Conservation (phyloP, 2,888 invertebrate species). For the Villa cingulata region DNA sequence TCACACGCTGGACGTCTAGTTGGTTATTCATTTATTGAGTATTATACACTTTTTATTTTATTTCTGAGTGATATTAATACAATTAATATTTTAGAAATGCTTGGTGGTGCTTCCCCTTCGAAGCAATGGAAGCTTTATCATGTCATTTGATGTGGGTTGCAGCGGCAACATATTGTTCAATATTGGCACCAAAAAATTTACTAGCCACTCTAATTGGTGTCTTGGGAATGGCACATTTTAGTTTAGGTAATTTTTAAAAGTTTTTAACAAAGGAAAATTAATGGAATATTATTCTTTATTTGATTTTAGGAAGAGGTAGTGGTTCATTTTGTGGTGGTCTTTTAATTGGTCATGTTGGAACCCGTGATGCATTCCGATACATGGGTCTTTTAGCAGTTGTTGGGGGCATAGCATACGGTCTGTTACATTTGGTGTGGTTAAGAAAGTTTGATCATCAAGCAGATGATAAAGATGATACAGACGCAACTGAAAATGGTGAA, state of each 20-base stretch:
- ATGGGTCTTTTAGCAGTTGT: constrained; percentile 63
- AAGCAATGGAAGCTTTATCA: constrained; percentile 72
- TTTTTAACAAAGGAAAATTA: neutral
- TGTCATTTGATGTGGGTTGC: constrained; percentile 86
- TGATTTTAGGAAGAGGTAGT: constrained; percentile 51
- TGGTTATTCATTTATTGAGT: constrained; percentile 77
- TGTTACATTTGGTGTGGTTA: constrained; percentile 59
- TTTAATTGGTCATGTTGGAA: constrained; percentile 60
- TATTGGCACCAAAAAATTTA: constrained; percentile 68
- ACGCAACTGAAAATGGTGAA: constrained; percentile 42
- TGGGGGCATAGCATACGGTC: constrained; percentile 54
- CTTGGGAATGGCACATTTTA: constrained; percentile 78
- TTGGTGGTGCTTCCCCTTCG: constrained; percentile 82
- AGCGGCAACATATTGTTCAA: constrained; percentile 74
- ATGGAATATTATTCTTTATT: no score
- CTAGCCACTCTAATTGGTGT: constrained; percentile 77
- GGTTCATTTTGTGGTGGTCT: constrained; percentile 70
- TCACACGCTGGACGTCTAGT: constrained; percentile 69
- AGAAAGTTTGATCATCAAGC: constrained; percentile 42
- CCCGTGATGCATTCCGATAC: constrained; percentile 61
- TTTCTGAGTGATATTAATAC: neutral
- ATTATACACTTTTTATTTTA: constrained; percentile 25
- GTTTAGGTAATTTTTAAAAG: constrained; percentile 39
- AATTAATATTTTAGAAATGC: constrained; percentile 47
- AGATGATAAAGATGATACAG: constrained; percentile 26